A percentile compares a stretch with the other conserved stretches of the same genome.
These are phyloP conservation scores for human (Homo sapiens) DNA, from an alignment of 2,113 vertebrate species.

Conservation along the genomic window DNA sequence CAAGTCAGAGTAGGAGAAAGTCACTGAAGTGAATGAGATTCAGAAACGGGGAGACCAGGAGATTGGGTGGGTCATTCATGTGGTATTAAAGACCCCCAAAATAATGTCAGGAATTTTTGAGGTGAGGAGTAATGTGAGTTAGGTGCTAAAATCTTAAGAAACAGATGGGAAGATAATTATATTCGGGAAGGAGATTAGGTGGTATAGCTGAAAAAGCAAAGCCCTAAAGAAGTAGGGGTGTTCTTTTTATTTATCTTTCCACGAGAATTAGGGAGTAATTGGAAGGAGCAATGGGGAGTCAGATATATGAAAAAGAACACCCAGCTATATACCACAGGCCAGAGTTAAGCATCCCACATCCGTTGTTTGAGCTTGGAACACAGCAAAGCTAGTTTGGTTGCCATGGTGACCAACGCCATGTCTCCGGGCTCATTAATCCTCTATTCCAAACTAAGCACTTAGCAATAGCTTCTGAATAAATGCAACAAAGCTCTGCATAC, in stretches of 20 bases:
- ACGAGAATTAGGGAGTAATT: constrained; percentile 47
- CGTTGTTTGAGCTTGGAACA: constrained; percentile 57
- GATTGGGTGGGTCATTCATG: background rate
- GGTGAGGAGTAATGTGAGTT: background rate
- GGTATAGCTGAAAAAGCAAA: background rate
- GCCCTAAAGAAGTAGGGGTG: background rate
- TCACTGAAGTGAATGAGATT: background rate
- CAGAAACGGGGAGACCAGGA: background rate
- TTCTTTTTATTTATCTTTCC: constrained; percentile 54
- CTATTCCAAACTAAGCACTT: constrained; percentile 77
- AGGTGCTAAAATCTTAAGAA: background rate
- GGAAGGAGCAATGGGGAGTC: constrained; percentile 49
- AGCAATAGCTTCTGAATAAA: constrained; percentile 76
- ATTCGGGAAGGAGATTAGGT: constrained; percentile 14
- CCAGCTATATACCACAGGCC: background rate
- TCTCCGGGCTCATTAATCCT: constrained; percentile 76
- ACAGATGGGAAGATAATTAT: background rate
- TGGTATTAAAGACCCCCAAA: background rate
- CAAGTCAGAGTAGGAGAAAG: background rate
- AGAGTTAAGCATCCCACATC: constrained; percentile 57
- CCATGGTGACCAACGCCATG: constrained; percentile 62
- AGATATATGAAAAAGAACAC: constrained; percentile 59
- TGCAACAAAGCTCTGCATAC: constrained; percentile 76
- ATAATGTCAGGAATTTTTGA: background rate
- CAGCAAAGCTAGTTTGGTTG: constrained; percentile 69